Evolutionary conservation across 2,113 vertebrate species (phyloP), one percentile per base, ranked within the genome.

Genomic region (Rhegmatorhina hoffmannsi): DNA sequence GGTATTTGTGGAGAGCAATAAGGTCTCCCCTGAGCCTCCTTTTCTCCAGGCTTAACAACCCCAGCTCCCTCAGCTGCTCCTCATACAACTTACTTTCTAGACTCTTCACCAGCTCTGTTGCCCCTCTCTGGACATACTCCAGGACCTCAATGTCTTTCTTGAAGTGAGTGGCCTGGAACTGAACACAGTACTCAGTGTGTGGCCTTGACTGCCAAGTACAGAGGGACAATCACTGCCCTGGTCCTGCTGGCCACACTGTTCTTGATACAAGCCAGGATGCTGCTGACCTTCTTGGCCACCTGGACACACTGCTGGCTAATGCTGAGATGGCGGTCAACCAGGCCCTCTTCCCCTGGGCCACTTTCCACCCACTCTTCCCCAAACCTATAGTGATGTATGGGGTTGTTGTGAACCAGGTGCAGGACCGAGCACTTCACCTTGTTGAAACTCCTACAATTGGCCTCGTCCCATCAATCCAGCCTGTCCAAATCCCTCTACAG

Each of bases 141-240:
- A 81, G 36, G 26, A 2, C 33, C 52, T 59, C 36, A 16, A 0
- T 28, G 10, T 38, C 17, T 0, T 56, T 19, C 23, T 2, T 59
- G 18, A 0, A 52, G 9, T 50, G 67, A 44, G 1, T 3, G 14
- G 3, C 43, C 26, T 31, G 58, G 7, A 66, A 33, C 34, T 33
- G 21, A 0, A 0, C 14, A 16, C 59, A 74, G 36, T 0, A 33
- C 1, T 73, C 0, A 0, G 17, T 20, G 20, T 24, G 25, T 0
- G 0, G 6, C 52, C 26, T 81, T 36, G 58, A 58, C 14, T 23
- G 31, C 43, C 0, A 0, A 43, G 17, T 12, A 43, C 43, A 64
- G 67, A 15, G 34, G 21, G 3, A 36, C 36, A 33, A 28, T 73
- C 52, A 1, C 23, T 81, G 34, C 10, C 33, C 68, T 52, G 36